Percentiles rank a stretch among this genome's conserved stretches.
These are phyloP conservation scores for Catocala fraxini DNA, from an alignment of 2,888 invertebrate genomes.

Conservation along the genomic window DNA sequence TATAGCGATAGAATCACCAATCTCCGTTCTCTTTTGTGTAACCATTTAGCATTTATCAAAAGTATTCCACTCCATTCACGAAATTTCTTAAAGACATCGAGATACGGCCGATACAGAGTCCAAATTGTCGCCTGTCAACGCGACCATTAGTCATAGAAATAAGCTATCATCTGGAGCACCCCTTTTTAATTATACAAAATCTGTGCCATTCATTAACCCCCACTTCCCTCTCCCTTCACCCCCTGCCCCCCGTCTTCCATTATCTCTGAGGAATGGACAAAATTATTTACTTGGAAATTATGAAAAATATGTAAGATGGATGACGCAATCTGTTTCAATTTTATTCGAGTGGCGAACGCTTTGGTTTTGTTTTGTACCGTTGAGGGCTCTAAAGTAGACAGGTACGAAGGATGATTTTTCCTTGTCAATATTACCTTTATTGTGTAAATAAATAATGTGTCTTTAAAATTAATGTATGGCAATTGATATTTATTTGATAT, in stretches of 20 bases:
- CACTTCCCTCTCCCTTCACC: constrained; percentile 30
- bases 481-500: background rate
- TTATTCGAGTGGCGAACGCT: constrained; percentile 52
- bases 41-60: constrained; percentile 42
- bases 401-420: constrained; percentile 49
- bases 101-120: constrained; percentile 43
- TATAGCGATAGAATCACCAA: background rate
- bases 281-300: constrained; percentile 79
- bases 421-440: constrained; percentile 1
- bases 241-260: constrained; percentile 41
- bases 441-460: background rate
- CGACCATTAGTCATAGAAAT: constrained; percentile 79
- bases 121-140: constrained; percentile 55
- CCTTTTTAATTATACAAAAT: constrained; percentile 86
- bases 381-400: constrained; percentile 55
- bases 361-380: constrained; percentile 48
- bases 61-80: constrained; percentile 35
- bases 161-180: constrained; percentile 78
- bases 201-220: constrained; percentile 75
- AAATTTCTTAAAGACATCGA: constrained; percentile 40
- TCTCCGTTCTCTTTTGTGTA: constrained; percentile 20
- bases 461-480: constrained; percentile 14
- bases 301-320: constrained; percentile 77
- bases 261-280: constrained; percentile 67
- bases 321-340: constrained; percentile 75